Evolutionary conservation across 2,797 vertebrate genomes (phyloP), one percentile per base, ranked within the genome.

Genomic region (Chlorospingus semifuscus): DNA sequence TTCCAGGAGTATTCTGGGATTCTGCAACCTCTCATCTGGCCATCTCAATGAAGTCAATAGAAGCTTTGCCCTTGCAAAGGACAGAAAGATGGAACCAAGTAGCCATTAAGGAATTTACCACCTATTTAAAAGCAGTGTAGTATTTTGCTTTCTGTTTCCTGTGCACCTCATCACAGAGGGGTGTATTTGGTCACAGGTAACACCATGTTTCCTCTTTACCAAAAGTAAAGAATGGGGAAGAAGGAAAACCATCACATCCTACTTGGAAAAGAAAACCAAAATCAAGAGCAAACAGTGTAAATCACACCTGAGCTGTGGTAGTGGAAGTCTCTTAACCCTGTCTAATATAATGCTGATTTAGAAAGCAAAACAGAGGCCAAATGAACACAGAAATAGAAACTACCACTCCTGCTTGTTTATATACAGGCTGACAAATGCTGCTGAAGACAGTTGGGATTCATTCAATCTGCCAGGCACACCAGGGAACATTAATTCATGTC

Each of bases 401-500:
- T 53, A 30, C n/a, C 52, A 34, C 22, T 87, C 65, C 85, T 82
- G 52, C 44, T 81, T 75, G 26, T 83, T 94, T 69, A 81, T 47
- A 50, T 6, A 49, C 47, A 72, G 74, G 74, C 92, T 96, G 89
- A 84, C 44, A 83, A 95, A 94, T 41, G 65, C 86, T 92, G 69
- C 83, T 68, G 80, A 83, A 90, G 88, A 77, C 77, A 92, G 81
- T 8, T 29, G 65, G 89, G 61, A 59, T 88, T 86, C 77, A 36
- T 42, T 65, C 92, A 76, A 37, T 78, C 83, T 80, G 87, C 71
- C 84, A 94, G 75, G 78, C 78, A 92, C 89, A 90, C 57, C 92
- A 79, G 83, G 83, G 89, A 89, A 55, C 63, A 24, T 52, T 76
- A 87, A 93, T 75, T 90, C 89, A 61, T 64, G 65, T 71, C 83